Base-by-base conservation (phyloP, 1,140 invertebrate species). In the Ceratina calcarata region DNA sequence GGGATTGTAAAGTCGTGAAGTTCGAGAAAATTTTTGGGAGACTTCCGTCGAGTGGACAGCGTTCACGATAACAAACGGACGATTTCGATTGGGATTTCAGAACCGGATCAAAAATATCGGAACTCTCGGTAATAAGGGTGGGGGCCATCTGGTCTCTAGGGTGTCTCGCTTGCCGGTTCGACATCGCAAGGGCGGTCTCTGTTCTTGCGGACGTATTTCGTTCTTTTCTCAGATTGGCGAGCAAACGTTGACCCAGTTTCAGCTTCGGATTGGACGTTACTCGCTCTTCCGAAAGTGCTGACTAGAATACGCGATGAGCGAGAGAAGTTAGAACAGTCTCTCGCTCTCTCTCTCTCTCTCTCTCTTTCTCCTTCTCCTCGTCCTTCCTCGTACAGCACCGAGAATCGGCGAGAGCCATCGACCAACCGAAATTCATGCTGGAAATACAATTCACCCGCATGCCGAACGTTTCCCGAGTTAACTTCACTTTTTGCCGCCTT, bases 181-280 rank as follows among this genome's bases (percentile, higher is more conserved):
- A 64, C 60, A 72, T 20, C 51, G 53, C 45, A 55, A 57, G 55
- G 71, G 67, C 57, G 51, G 69, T 75, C 66, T 75, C 66, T 68
- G 57, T 76, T 85, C 82, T 85, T 84, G 78, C 58, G 71, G 77
- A 69, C 82, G 83, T 85, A 85, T 85, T 85, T 85, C 83, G 83
- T 74, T 83, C 82, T 85, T 85, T 85, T 85, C 83, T 84, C 83
- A 84, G 82, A 85, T 85, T 79, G 83, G 71, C 78, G 82, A 80
- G 82, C 76, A 84, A 85, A 85, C 76, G 82, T 85, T 85, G 83
- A 84, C 83, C 83, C 27, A 85, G 83, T 85, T 85, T 76, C 78
- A 60, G 57, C 62, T 73, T 84, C 57, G 77, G 82, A 84, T 84
- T 76, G 83, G 78, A 84, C 83, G 83, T 83, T 83, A 84, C 77